These are phyloP conservation scores for Diarsia mendica DNA, from an alignment of 2,888 invertebrate genomes.

Conservation along the genomic window DNA sequence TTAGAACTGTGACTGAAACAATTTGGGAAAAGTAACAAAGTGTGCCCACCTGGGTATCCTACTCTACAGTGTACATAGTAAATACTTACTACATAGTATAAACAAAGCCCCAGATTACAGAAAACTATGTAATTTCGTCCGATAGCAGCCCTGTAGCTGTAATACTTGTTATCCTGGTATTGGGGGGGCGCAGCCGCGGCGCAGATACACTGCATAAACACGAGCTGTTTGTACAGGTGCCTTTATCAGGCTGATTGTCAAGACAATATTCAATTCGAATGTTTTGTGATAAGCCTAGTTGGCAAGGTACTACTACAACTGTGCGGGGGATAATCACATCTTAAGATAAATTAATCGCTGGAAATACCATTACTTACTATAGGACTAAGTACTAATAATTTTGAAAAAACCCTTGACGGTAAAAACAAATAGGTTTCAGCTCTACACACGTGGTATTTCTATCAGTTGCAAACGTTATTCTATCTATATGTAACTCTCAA, in stretches of 20 bases:
- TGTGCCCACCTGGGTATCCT: background rate
- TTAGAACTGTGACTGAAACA: background rate
- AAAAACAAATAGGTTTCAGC: too few species aligned
- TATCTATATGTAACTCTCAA: too few species aligned
- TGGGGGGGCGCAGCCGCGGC: too few species aligned
- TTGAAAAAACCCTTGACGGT: too few species aligned
- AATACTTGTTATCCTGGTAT: constrained; percentile 50
- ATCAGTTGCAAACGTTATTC: too few species aligned
- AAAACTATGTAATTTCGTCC: constrained; percentile 28
- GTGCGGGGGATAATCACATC: background rate
- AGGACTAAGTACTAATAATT: too few species aligned
- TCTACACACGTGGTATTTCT: too few species aligned
- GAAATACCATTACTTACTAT: background rate
- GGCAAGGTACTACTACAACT: constrained; percentile 1
- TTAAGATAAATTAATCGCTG: constrained; percentile 5
- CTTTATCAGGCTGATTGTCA: constrained; percentile 64
- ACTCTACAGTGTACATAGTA: constrained; percentile 21
- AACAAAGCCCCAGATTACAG: constrained; percentile 30
- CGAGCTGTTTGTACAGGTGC: constrained; percentile 76
- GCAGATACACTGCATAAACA: constrained; percentile 62
- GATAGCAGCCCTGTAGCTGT: constrained; percentile 35
- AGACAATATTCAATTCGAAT: constrained; percentile 49
- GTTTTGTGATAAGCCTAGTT: background rate
- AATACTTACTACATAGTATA: constrained; percentile 32
- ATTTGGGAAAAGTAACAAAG: background rate